A percentile compares a stretch with the other conserved stretches of the same genome.
phyloP scores from a whole-genome alignment of 2,888 invertebrate species.

The Lydus trimaculatus region DNA sequence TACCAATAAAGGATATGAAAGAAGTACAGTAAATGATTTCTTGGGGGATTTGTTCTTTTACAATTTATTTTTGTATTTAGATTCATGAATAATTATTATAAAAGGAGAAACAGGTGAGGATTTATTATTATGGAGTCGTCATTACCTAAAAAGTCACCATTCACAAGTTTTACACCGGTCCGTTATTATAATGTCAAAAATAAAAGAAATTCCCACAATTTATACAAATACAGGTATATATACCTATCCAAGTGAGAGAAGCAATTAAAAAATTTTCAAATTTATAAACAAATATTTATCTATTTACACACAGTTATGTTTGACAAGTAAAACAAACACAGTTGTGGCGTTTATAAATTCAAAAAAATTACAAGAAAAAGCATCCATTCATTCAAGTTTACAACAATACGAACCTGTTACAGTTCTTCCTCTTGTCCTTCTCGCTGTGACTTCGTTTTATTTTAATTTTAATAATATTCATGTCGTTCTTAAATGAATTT shows the following conservation, averaged over 20 bases:
- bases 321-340: not conserved
- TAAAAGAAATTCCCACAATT: not conserved
- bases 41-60: not conserved
- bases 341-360: not conserved
- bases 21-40: not conserved
- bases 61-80: not conserved
- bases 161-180: not conserved
- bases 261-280: not conserved
- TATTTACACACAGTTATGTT: not conserved
- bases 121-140: not conserved
- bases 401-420: not conserved
- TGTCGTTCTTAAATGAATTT: not conserved
- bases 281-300: not conserved
- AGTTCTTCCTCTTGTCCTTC: constrained; percentile 1
- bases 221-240: not conserved
- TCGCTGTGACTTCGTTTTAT: not conserved
- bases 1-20: not conserved
- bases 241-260: not conserved
- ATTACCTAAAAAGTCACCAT: constrained; percentile 1
- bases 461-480: constrained; percentile 2
- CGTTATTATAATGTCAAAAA: not conserved
- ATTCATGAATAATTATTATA: not conserved
- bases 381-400: not conserved
- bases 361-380: not conserved
- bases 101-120: not conserved